Percentiles rank a stretch among this genome's conserved stretches.
phyloP scores from a whole-genome alignment of 2,797 vertebrate genomes.

The Protosalanx chinensis region DNA sequence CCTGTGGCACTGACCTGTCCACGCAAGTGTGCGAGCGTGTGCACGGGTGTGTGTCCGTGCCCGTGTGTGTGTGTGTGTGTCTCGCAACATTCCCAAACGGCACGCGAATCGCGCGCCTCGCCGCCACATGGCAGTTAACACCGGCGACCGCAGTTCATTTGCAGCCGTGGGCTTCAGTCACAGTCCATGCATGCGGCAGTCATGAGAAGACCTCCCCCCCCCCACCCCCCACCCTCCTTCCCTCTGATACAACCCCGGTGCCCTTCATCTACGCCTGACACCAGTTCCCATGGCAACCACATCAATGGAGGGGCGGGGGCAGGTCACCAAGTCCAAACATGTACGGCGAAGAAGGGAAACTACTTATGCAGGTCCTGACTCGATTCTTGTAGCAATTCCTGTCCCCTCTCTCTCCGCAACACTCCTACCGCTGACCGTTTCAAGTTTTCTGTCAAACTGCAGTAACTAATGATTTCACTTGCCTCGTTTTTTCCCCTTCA shows the following conservation, averaged over 20 bases:
- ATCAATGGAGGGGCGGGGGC: constrained; percentile 55
- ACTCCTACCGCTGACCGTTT: constrained; percentile 15
- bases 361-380: constrained; percentile 60
- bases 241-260: constrained; percentile 48
- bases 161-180: not conserved
- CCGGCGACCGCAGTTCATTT: constrained; percentile 16
- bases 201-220: too few relatives aligned
- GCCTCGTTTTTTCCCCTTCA: constrained; percentile 6
- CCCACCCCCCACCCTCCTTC: too few relatives aligned
- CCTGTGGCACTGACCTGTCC: not conserved
- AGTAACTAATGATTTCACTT: constrained; percentile 16
- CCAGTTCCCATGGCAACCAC: constrained; percentile 74
- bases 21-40: not conserved
- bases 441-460: not conserved
- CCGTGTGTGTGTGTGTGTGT: not conserved
- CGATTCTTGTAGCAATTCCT: constrained; percentile 50
- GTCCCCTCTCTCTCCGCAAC: constrained; percentile 18
- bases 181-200: not conserved
- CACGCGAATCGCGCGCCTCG: not conserved
- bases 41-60: not conserved
- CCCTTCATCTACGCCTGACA: constrained; percentile 59
- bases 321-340: constrained; percentile 62
- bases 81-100: too few relatives aligned
- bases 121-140: not conserved
- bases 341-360: constrained; percentile 35